Conservation (phyloP, 2,797 vertebrate genomes). For the Synanceia verrucosa region DNA sequence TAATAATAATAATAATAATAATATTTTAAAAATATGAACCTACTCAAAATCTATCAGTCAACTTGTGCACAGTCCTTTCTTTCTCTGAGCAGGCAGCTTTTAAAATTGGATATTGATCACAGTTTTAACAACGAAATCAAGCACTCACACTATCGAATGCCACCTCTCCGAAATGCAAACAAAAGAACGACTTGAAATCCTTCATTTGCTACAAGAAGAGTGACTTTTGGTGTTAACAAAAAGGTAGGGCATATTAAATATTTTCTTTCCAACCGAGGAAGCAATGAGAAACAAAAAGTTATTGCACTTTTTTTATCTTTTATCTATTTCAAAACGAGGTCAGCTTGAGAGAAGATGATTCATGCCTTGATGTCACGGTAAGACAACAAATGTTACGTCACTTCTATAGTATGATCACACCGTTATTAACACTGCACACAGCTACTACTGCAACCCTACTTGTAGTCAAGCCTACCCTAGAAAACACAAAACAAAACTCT, state of each 20-base stretch:
- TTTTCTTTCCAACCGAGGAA: conserved; percentile 71
- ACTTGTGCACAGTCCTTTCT: conserved; percentile 74
- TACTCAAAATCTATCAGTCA: conserved; percentile 68
- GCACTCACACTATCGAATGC: conserved; percentile 77
- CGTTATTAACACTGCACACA: conserved; percentile 81
- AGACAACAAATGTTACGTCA: conserved; percentile 79
- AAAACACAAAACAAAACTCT: conserved; percentile 71
- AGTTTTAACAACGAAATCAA: conserved; percentile 81
- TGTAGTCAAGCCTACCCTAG: conserved; percentile 73
- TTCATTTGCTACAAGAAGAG: conserved; percentile 73
- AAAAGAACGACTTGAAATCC: conserved; percentile 65
- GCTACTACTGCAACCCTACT: conserved; percentile 79
- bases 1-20: not conserved
- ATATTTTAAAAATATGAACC: conserved; percentile 26
- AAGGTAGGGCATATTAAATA: conserved; percentile 68
- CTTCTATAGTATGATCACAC: conserved; percentile 80
- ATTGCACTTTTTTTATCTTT: conserved; percentile 84
- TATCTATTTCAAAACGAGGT: conserved; percentile 80
- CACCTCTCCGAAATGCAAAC: conserved; percentile 71
- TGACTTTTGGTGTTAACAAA: conserved; percentile 76
- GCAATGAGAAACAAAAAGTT: conserved; percentile 82
- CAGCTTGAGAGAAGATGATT: conserved; percentile 76
- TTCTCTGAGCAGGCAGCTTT: conserved; percentile 75
- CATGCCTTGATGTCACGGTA: conserved; percentile 76
- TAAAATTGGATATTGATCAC: conserved; percentile 75